Evolutionary conservation across 2,888 invertebrate species (phyloP).

Genomic region (Polydrusus tereticollis): DNA sequence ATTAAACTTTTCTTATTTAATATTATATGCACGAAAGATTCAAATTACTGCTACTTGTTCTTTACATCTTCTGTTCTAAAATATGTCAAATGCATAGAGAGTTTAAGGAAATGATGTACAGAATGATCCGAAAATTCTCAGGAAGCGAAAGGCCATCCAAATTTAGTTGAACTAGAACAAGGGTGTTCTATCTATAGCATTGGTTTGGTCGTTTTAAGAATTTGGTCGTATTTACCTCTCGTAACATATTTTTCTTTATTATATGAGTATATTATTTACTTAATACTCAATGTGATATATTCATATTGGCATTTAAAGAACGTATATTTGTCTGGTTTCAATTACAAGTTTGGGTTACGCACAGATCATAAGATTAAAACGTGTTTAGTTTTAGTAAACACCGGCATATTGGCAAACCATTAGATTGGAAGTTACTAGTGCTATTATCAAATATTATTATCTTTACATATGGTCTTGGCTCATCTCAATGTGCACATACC

Average conservation of each 20-base stretch:
- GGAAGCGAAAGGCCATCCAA: too few species aligned
- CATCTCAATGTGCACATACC: neutral
- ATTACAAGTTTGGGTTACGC: neutral
- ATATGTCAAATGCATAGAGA: constrained; percentile 5
- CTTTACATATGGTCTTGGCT: constrained; percentile 15
- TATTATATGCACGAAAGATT: constrained; percentile 28
- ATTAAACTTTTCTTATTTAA: constrained; percentile 18
- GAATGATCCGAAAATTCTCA: too few species aligned
- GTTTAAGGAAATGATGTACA: too few species aligned
- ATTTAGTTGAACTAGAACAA: too few species aligned
- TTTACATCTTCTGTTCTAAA: constrained; percentile 13
- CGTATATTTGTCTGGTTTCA: neutral
- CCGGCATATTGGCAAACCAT: constrained; percentile 10
- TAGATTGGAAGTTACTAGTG: constrained; percentile 8
- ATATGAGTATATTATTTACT: too few species aligned
- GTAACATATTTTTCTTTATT: too few species aligned
- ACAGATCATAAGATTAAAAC: constrained; percentile 4
- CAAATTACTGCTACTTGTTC: constrained; percentile 24
- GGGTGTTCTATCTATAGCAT: too few species aligned
- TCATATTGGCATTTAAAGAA: too few species aligned
- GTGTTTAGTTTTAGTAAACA: constrained; percentile 17
- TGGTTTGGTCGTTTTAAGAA: too few species aligned
- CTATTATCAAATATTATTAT: constrained; percentile 21
- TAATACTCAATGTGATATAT: too few species aligned
- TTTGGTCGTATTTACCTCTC: too few species aligned